Evolutionary conservation across 1,140 invertebrate genomes (phyloP), one percentile per base, ranked within the genome.

Genomic region (Phymastichus coffea): DNA sequence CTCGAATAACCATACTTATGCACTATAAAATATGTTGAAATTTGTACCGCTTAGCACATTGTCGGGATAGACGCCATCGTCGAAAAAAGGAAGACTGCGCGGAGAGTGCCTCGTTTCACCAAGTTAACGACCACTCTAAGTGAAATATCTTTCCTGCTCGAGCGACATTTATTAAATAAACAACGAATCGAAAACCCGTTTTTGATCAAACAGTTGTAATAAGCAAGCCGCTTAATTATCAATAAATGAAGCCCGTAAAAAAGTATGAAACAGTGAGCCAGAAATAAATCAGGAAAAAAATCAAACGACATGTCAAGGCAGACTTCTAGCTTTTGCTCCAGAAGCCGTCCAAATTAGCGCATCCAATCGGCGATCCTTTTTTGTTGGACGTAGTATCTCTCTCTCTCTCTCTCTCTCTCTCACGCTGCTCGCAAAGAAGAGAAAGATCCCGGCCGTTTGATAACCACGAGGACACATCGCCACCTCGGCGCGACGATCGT

Each of bases 401-500:
- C 12, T 46, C 8, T 22, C 12, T 17, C 1, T 20, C 20, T 33
- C 48, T 46, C 40, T 30, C 19, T 60, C 44, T 58, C 44, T 51
- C 43, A 57, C 41, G 30, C 25, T 37, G n/a, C 12, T 15, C 37
- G n/a, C n/a, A n/a, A 53, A 57, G 51, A 35, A 54, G 53, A 23
- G 38, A 51, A 40, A 78, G 77, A 79, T 80, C 72, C 72, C 75
- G 76, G 66, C 66, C 53, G 66, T 35, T 70, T 69, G 77, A 80
- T 80, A 80, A 80, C 72, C 70, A 63, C n/a, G 68, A 67, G 75
- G 74, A 78, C 74, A 76, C 77, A 79, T 78, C 76, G 75, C 75
- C 77, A 79, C 77, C 77, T 79, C 72, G 76, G 55, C 74, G 71
- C 76, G 77, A 76, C 74, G 76, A 78, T 79, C 78, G 77, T 80